phyloP scores from a whole-genome alignment of 2,888 invertebrate species.

The Germaria angustata region DNA sequence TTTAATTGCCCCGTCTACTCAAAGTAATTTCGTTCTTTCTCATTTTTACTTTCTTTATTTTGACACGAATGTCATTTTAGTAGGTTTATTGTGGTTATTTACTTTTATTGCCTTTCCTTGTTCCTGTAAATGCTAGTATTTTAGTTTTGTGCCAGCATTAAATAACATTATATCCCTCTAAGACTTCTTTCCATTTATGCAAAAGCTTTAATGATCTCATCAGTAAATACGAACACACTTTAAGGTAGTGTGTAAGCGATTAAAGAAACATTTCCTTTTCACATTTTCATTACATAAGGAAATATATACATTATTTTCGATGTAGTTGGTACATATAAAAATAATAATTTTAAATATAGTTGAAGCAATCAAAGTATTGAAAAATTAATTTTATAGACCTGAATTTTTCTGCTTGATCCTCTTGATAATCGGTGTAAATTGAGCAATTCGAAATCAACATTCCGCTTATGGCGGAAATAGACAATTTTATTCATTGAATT shows the following conservation, averaged over 20 bases:
- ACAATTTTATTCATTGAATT: no score
- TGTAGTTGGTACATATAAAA: no score
- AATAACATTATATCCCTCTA: neutral
- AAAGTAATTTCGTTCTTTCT: neutral
- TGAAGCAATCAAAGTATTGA: no score
- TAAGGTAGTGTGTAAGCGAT: neutral
- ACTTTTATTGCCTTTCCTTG: neutral
- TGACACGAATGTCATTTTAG: slow-evolving; percentile 45
- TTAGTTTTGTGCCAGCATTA: neutral
- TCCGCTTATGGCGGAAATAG: no score
- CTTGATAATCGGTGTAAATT: no score
- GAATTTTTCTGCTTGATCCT: no score
- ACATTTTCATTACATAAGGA: neutral
- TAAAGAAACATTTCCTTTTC: neutral
- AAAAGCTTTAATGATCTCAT: neutral
- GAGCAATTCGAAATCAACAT: no score
- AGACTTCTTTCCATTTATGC: neutral
- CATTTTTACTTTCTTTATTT: slow-evolving; percentile 13
- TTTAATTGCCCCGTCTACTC: neutral
- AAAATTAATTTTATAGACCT: no score
- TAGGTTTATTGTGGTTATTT: slow-evolving; percentile 55
- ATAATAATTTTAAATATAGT: neutral
- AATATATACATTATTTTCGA: neutral
- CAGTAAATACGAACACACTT: neutral
- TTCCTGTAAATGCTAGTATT: neutral